These are phyloP conservation scores for Heliconius cydno DNA, from an alignment of 2,888 invertebrate species.

Conservation along the genomic window DNA sequence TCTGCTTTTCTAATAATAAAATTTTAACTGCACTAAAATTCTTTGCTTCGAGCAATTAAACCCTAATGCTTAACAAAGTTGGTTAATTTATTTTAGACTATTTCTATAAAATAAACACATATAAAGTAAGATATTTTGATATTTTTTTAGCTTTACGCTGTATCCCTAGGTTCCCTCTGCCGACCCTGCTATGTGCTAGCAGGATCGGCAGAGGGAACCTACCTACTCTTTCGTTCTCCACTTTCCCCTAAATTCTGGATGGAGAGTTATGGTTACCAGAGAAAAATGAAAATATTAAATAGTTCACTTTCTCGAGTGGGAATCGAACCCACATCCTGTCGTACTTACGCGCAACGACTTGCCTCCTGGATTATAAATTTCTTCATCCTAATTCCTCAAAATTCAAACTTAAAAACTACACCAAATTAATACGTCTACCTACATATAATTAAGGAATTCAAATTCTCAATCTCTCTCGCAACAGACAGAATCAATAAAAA, in stretches of 20 bases:
- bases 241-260: too few species aligned
- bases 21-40: constrained; percentile 38
- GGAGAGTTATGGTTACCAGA: too few species aligned
- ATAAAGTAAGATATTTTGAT: background rate
- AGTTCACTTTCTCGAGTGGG: too few species aligned
- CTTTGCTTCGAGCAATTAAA: too few species aligned
- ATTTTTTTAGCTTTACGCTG: too few species aligned
- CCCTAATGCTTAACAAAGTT: background rate
- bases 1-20: constrained; percentile 32
- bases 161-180: too few species aligned
- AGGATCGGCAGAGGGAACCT: too few species aligned
- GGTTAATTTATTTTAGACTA: background rate
- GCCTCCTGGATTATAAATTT: background rate
- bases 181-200: too few species aligned
- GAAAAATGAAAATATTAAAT: too few species aligned
- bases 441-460: background rate
- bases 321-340: too few species aligned
- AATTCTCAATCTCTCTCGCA: background rate
- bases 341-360: too few species aligned
- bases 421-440: background rate
- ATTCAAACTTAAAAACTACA: background rate
- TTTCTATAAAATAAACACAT: background rate
- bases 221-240: too few species aligned
- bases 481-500: constrained; percentile 1
- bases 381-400: background rate